Conservation (phyloP, 2,113 vertebrate species). For the Hippocampus guttulatus region DNA sequence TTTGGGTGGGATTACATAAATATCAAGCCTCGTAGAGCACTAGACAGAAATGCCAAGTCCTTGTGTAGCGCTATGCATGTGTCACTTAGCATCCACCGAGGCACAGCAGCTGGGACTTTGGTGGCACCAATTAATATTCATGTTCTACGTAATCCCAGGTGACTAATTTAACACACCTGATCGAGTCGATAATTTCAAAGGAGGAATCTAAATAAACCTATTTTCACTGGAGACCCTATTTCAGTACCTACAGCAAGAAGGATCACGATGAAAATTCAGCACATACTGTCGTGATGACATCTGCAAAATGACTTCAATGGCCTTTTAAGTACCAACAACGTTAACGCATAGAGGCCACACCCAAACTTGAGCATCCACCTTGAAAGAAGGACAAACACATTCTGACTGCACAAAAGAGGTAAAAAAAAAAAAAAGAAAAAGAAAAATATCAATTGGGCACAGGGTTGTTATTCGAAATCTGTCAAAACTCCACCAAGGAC, state of each 20-base stretch:
- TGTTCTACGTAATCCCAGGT: constrained; percentile 59
- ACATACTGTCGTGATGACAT: neutral
- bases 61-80: constrained; percentile 2
- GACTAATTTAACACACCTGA: constrained; percentile 68
- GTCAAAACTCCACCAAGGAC: neutral
- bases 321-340: neutral
- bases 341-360: neutral
- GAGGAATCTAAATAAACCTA: neutral
- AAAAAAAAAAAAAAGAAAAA: constrained; percentile 2
- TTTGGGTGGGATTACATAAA: constrained; percentile 18
- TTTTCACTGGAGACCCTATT: neutral
- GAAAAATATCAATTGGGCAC: constrained; percentile 27
- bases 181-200: constrained; percentile 64
- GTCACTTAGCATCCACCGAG: constrained; percentile 30
- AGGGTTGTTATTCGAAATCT: constrained; percentile 15
- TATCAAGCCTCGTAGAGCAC: neutral
- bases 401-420: constrained; percentile 5
- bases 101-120: constrained; percentile 21
- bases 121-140: constrained; percentile 67
- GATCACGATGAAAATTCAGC: neutral
- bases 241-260: neutral
- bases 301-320: neutral
- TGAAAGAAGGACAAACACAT: constrained; percentile 3
- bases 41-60: constrained; percentile 4
- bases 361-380: neutral